These are phyloP conservation scores for Rhopalosiphum padi DNA, from an alignment of 1,140 invertebrate genomes.

Conservation along the genomic window DNA sequence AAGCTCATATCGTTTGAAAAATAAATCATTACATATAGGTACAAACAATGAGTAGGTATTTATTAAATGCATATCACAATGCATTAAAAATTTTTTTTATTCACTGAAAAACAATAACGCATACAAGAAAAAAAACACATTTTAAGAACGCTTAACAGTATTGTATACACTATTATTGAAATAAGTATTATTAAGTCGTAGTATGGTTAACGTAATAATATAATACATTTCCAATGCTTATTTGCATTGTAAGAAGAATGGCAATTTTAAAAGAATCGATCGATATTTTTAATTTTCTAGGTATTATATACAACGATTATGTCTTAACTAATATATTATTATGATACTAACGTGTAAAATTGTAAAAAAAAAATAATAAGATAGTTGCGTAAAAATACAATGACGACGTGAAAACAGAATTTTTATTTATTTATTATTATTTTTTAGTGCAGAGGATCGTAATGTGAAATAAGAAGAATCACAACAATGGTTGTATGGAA, in stretches of 20 bases:
- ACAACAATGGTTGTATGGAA: neutral
- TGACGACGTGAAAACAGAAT: neutral
- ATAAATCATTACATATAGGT: neutral
- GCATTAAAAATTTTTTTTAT: neutral
- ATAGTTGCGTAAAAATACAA: neutral
- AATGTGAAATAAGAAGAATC: neutral
- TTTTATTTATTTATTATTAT: neutral
- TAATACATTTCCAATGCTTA: neutral
- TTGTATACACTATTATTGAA: neutral
- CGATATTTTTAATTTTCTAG: neutral
- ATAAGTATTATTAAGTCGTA: neutral
- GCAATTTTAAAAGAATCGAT: too few relatives aligned
- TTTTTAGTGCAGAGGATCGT: neutral
- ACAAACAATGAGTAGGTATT: neutral
- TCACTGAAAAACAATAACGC: neutral
- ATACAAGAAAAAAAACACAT: neutral
- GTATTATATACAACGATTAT: neutral
- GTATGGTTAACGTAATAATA: neutral
- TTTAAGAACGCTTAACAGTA: conserved; percentile 4
- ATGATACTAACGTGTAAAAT: neutral
- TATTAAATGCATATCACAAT: neutral
- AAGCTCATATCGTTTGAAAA: neutral
- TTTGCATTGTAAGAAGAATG: neutral
- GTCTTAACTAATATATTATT: neutral
- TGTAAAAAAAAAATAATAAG: neutral